Percentiles rank a stretch among this genome's conserved stretches.
Evolutionary conservation across 30 jellyfish, hydroid and myxozoan genomes (phyloP).

Genomic region (Catostylus mosaicus): DNA sequence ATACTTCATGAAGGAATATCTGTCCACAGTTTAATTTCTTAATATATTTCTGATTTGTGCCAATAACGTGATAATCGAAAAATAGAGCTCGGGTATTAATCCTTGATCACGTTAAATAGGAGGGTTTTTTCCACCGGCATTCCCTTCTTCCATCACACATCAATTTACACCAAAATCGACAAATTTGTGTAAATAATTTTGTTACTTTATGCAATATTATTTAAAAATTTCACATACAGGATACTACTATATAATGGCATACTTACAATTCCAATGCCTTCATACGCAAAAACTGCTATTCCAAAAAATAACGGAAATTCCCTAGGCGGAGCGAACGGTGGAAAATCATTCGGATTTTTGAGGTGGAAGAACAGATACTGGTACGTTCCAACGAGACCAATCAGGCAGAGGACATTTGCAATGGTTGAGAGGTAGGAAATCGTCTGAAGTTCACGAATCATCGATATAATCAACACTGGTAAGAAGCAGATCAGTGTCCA

Average conservation of each 20-base stretch:
- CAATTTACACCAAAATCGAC: too few relatives aligned
- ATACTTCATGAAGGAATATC: too few relatives aligned
- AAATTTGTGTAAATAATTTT: too few relatives aligned
- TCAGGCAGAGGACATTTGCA: slow-evolving; percentile 86
- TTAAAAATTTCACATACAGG: not conserved
- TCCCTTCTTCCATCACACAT: too few relatives aligned
- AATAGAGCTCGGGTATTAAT: too few relatives aligned
- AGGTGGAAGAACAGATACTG: slow-evolving; percentile 84
- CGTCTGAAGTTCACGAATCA: slow-evolving; percentile 81
- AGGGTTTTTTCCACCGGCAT: too few relatives aligned
- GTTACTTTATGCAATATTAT: too few relatives aligned
- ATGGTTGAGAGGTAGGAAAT: slow-evolving; percentile 89
- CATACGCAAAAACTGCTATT: slow-evolving; percentile 96
- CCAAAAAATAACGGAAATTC: slow-evolving; percentile 98
- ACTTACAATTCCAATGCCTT: slow-evolving; percentile 99
- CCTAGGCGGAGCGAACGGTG: slow-evolving; percentile 77
- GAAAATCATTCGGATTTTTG: slow-evolving; percentile 88
- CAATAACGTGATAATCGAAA: too few relatives aligned
- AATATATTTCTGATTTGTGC: too few relatives aligned
- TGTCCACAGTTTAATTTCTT: too few relatives aligned
- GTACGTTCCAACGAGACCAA: slow-evolving; percentile 95
- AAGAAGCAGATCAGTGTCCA: slow-evolving; percentile 85
- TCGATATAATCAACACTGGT: slow-evolving; percentile 81
- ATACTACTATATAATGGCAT: too few relatives aligned
- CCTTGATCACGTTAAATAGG: too few relatives aligned